Percentiles rank a stretch among this genome's conserved stretches.
Conservation (phyloP, 2,888 invertebrate species). For the Melangyna quadrimaculata region DNA sequence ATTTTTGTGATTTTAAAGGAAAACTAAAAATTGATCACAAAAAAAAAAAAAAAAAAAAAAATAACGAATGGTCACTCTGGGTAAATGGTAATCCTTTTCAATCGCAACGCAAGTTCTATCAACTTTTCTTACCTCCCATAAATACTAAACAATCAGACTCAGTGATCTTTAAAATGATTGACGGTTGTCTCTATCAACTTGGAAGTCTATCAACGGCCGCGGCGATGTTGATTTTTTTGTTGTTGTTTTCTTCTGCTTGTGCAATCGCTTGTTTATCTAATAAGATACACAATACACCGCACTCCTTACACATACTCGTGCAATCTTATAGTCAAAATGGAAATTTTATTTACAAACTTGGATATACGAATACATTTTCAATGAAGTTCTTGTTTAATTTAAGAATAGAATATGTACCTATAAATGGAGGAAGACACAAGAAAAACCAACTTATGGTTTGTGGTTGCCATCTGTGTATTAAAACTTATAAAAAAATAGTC, state of each 20-base stretch:
- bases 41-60: too few species aligned
- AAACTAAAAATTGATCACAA: too few species aligned
- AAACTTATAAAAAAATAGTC: too few species aligned
- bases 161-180: conserved; percentile 64
- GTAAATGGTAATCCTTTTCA: not conserved
- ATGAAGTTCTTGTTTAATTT: conserved; percentile 42
- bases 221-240: not conserved
- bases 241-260: not conserved
- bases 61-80: not conserved
- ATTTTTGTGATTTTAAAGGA: too few species aligned
- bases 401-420: not conserved
- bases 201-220: conserved; percentile 37
- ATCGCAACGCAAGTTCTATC: conserved; percentile 8
- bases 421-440: not conserved
- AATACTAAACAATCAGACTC: conserved; percentile 59
- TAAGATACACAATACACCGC: not conserved
- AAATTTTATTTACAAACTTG: conserved; percentile 64
- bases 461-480: not conserved
- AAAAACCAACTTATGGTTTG: not conserved
- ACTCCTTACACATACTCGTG: not conserved
- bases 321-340: conserved; percentile 40
- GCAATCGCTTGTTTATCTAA: conserved; percentile 16
- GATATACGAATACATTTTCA: conserved; percentile 13
- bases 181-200: conserved; percentile 57
- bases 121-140: conserved; percentile 34